Base-by-base conservation (phyloP, 2,888 invertebrate species). In the Hybos culiciformis region DNA sequence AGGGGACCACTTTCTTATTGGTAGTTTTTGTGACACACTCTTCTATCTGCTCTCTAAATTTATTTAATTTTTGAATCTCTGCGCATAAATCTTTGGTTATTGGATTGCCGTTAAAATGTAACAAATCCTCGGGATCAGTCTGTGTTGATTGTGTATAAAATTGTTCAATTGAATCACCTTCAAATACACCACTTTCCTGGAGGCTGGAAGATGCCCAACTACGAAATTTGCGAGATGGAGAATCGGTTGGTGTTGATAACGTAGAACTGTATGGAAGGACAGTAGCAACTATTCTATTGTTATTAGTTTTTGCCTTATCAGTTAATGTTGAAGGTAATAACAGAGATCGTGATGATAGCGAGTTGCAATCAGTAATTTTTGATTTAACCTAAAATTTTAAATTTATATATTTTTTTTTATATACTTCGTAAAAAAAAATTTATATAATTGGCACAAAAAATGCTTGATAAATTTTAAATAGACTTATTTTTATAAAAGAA, bases 171-270 rank as follows among this genome's bases (percentile, higher is more conserved):
- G 19, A 14, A 37, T 51, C 72, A 37, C 70, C 77, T 54, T 79
- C 81, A 54, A 81, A 82, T 50, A 82, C 81, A 20, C 82, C 82
- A 54, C 81, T 81, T 56, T 82, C 82, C 56, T 80, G 80, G 21
- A 82, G 66, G 54, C 77, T 68, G 54, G 69, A 74, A 49, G 60
- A 57, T 42, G 62, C 59, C 62, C 63, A 63, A 41, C 47, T 48
- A 20, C 50, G 40, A 7, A 43, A 48, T 9, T 50, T 49, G 17
- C 54, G 51, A 24, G 55, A 54, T 41, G 59, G 60, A 34, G 56
- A 58, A 32, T 60, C 71, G 67, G 60, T 68, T 63, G 49, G 70
- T 66, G 60, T 71, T 63, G 37, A 49, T 40, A 50, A 70, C 12
- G n/a, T 29, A 67, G 57, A 65, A 48, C 52, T 67, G 52, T 77